A percentile compares a stretch with the other conserved stretches of the same genome.
Evolutionary conservation across 2,113 vertebrate genomes (phyloP).

Genomic region (Lipotes vexillifer): DNA sequence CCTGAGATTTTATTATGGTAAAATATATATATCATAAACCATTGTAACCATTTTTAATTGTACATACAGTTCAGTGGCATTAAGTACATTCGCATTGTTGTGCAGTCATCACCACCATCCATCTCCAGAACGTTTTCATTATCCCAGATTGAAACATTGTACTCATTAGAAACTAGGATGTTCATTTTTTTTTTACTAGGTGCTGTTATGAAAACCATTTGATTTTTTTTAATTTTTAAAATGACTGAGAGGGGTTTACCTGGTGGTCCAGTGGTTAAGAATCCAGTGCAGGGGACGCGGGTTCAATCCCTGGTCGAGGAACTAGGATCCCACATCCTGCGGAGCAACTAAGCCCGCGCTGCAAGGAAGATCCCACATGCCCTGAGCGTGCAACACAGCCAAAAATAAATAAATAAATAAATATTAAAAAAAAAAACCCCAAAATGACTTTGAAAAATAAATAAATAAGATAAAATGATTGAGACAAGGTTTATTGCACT

Average conservation of each 20-base stretch:
- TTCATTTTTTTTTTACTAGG: not conserved
- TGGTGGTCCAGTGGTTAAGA: too few relatives aligned
- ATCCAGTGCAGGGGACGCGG: too few relatives aligned
- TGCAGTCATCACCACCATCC: not conserved
- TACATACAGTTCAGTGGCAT: not conserved
- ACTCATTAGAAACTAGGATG: not conserved
- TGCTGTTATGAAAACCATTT: not conserved
- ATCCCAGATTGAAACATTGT: not conserved
- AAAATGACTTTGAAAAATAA: too few relatives aligned
- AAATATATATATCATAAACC: not conserved
- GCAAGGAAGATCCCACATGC: too few relatives aligned
- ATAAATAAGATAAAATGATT: not conserved
- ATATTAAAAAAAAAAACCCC: too few relatives aligned
- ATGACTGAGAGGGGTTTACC: not conserved
- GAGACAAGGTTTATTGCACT: not conserved
- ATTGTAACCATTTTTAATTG: not conserved
- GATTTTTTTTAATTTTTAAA: constrained; percentile 4
- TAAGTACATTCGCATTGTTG: not conserved
- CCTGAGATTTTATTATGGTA: not conserved
- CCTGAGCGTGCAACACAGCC: too few relatives aligned
- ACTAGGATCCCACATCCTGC: too few relatives aligned
- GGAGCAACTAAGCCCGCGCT: too few relatives aligned
- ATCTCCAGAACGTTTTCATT: not conserved
- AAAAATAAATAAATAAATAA: too few relatives aligned
- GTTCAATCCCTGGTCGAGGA: too few relatives aligned